Conservation (phyloP, 1,140 invertebrate genomes). For the Aphelenchoides avenae region DNA sequence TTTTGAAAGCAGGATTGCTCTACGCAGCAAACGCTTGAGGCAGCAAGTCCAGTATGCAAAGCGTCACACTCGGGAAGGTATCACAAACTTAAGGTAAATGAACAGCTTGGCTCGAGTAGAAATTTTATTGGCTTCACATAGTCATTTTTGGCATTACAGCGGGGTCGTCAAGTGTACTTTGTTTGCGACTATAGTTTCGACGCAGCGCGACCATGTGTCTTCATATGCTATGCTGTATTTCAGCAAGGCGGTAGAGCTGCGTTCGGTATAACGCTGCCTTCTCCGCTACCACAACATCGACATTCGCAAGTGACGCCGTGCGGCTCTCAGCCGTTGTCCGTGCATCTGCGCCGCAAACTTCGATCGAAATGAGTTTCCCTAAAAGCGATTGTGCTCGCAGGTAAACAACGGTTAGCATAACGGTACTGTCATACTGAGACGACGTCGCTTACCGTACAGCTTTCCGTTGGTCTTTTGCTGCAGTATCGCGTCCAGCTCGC, state of each 20-base stretch:
- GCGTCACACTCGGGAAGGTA: too few relatives aligned
- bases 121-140: too few relatives aligned
- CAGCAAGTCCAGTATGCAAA: too few relatives aligned
- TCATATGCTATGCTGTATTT: slow-evolving; percentile 22
- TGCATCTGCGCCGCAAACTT: slow-evolving; percentile 8
- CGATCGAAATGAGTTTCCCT: slow-evolving; percentile 27
- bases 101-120: too few relatives aligned
- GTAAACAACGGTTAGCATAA: neutral
- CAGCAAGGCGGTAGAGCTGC: slow-evolving; percentile 32
- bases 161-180: too few relatives aligned
- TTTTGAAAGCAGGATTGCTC: too few relatives aligned
- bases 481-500: slow-evolving; percentile 27
- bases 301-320: neutral
- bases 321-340: neutral
- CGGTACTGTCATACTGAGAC: slow-evolving; percentile 7
- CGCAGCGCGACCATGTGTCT: slow-evolving; percentile 1
- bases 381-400: neutral
- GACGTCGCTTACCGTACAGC: slow-evolving; percentile 13
- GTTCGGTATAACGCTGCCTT: slow-evolving; percentile 20
- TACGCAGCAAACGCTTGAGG: too few relatives aligned
- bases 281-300: slow-evolving; percentile 15
- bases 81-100: too few relatives aligned
- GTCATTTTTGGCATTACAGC: too few relatives aligned
- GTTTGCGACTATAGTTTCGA: too few relatives aligned
- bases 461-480: slow-evolving; percentile 18